Percentiles rank a stretch among this genome's conserved stretches.
These are phyloP conservation scores for Bufotes viridis DNA, from an alignment of 2,797 vertebrate genomes.

Conservation along the genomic window DNA sequence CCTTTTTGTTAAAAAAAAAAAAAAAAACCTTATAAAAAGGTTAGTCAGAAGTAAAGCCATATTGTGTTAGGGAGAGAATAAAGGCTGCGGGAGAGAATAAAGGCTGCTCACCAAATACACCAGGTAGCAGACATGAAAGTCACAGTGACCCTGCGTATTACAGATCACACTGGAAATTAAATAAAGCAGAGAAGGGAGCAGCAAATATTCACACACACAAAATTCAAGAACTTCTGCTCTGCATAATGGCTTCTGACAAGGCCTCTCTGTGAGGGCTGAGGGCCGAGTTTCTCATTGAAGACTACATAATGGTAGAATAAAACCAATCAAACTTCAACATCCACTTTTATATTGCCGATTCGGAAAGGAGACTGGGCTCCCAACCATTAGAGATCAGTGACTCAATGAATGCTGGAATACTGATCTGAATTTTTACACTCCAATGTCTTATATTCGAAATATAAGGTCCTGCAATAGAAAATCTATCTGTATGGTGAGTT, in stretches of 20 bases:
- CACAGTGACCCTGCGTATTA: constrained; percentile 45
- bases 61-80: background rate
- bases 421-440: background rate
- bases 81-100: constrained; percentile 5
- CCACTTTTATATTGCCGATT: background rate
- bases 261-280: constrained; percentile 21
- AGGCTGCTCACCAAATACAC: constrained; percentile 29
- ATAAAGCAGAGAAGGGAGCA: constrained; percentile 44
- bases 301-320: constrained; percentile 7
- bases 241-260: constrained; percentile 49
- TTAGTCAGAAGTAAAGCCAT: constrained; percentile 19
- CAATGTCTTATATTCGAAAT: background rate
- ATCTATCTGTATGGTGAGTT: too few relatives aligned
- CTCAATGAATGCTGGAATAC: background rate
- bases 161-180: constrained; percentile 47
- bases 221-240: constrained; percentile 44
- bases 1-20: background rate
- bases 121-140: constrained; percentile 30
- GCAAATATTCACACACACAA: constrained; percentile 34
- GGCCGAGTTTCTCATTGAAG: background rate
- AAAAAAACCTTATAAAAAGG: background rate
- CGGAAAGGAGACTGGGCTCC: background rate
- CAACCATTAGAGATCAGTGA: background rate
- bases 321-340: background rate
- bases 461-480: too few relatives aligned